Evolutionary conservation across 2,113 vertebrate species (phyloP).

Genomic region (Myotis brandtii): DNA sequence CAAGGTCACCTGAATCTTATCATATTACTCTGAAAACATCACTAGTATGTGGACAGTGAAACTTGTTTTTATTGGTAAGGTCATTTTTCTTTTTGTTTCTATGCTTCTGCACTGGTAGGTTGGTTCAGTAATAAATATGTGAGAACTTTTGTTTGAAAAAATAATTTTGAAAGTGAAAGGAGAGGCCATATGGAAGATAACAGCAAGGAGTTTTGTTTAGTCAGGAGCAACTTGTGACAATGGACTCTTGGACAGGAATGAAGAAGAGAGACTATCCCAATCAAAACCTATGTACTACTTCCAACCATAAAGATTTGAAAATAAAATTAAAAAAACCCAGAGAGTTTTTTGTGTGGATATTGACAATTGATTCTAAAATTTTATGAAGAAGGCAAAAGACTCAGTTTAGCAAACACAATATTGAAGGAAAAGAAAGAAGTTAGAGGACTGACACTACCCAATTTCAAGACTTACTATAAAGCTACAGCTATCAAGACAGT

Average conservation of each 20-base stretch:
- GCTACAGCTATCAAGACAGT: neutral
- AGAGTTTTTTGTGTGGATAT: neutral
- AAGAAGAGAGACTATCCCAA: neutral
- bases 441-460: neutral
- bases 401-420: neutral
- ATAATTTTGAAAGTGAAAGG: conserved; percentile 38
- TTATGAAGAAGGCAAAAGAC: neutral
- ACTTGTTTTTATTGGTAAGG: neutral
- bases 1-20: neutral
- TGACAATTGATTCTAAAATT: neutral
- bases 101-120: neutral
- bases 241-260: neutral
- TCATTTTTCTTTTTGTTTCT: neutral
- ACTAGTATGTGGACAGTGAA: neutral
- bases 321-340: too few relatives aligned
- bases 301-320: too few relatives aligned
- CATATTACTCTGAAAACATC: neutral
- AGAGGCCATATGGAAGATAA: neutral
- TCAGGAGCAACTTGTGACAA: neutral
- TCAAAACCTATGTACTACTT: too few relatives aligned
- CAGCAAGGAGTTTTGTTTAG: neutral
- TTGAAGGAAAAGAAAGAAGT: neutral
- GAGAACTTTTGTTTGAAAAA: neutral
- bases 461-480: neutral
- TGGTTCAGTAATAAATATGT: neutral